phyloP scores from a whole-genome alignment of 2,797 vertebrate genomes.

The Clarias pachynema region DNA sequence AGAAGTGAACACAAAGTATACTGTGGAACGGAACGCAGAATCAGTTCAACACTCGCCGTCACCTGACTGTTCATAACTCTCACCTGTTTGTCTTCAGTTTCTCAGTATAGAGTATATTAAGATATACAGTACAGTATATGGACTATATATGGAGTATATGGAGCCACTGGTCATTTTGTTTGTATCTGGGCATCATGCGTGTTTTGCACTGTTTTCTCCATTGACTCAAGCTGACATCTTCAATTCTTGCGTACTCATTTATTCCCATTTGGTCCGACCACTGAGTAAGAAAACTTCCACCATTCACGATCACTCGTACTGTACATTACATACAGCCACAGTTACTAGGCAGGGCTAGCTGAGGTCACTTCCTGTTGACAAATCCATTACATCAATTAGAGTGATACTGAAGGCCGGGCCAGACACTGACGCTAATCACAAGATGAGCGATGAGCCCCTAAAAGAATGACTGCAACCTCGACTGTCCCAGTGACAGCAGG shows the following conservation, averaged over 20 bases:
- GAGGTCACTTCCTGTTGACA: conserved; percentile 57
- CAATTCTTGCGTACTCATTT: background rate
- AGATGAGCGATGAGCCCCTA: conserved; percentile 54
- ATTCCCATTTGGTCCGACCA: background rate
- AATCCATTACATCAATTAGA: conserved; percentile 59
- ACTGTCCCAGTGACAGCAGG: conserved; percentile 53
- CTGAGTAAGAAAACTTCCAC: conserved; percentile 3
- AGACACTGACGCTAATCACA: conserved; percentile 59
- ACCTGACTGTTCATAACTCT: too few species aligned
- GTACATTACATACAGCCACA: conserved; percentile 48
- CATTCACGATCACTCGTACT: conserved; percentile 32
- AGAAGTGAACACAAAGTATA: too few species aligned
- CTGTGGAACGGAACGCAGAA: too few species aligned
- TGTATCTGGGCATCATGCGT: background rate
- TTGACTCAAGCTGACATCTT: background rate
- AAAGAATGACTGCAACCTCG: conserved; percentile 56
- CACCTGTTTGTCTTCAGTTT: too few species aligned
- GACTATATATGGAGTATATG: too few species aligned
- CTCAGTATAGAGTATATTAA: too few species aligned
- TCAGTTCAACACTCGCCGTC: too few species aligned
- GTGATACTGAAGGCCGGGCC: conserved; percentile 47
- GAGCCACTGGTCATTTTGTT: background rate
- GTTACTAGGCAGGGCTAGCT: conserved; percentile 46
- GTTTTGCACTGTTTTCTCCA: background rate
- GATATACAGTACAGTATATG: too few species aligned